phyloP scores from a whole-genome alignment of 2,797 vertebrate genomes.

The Gymnothorax reevesii region DNA sequence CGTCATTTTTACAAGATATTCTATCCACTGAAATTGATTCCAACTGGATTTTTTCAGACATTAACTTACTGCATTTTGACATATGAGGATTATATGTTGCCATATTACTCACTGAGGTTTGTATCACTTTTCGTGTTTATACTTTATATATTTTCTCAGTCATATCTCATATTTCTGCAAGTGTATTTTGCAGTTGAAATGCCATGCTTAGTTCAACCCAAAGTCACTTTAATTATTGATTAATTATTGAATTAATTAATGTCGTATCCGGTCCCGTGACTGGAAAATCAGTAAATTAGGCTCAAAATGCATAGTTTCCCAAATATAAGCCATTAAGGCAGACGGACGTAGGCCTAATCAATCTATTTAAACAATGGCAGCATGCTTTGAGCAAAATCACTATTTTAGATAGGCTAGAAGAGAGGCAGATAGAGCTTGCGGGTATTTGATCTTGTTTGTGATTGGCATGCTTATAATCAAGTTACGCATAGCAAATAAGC shows the following conservation, averaged over 20 bases:
- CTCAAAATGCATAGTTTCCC: not conserved
- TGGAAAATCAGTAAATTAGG: not conserved
- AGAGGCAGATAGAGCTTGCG: not conserved
- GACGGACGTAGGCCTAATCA: not conserved
- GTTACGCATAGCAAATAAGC: not conserved
- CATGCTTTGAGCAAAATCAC: not conserved
- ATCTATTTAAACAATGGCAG: not conserved
- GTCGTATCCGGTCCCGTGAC: not conserved
- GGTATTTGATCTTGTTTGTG: slow-evolving; percentile 10
- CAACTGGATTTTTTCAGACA: too few relatives aligned
- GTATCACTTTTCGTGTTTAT: too few relatives aligned
- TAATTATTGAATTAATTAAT: not conserved
- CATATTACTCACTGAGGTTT: too few relatives aligned
- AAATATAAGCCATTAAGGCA: slow-evolving; percentile 13
- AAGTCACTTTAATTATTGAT: not conserved
- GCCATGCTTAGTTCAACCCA: not conserved
- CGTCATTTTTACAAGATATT: too few relatives aligned
- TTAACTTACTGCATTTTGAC: too few relatives aligned
- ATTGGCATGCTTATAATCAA: too few relatives aligned
- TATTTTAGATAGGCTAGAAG: slow-evolving; percentile 9
- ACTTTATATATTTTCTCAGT: not conserved
- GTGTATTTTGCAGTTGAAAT: not conserved
- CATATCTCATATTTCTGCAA: not conserved
- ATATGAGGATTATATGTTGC: too few relatives aligned
- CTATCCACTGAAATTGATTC: too few relatives aligned